Conservation (phyloP, 1,140 invertebrate species). For the Helicoverpa zea region DNA sequence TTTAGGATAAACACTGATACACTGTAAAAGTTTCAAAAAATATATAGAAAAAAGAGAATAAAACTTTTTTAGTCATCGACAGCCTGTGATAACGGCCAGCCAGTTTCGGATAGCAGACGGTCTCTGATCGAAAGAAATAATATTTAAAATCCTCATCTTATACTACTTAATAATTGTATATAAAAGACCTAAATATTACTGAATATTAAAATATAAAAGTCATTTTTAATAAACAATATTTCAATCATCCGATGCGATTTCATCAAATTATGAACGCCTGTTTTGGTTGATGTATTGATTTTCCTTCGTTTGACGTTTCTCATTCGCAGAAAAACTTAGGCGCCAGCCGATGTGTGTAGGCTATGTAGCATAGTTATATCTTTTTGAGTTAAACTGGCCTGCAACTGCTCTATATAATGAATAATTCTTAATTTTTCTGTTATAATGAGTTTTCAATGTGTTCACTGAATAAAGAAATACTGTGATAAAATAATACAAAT, state of each 20-base stretch:
- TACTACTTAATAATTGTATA: too few species aligned
- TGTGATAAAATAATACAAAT: not conserved
- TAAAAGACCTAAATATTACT: too few species aligned
- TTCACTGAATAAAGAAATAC: not conserved
- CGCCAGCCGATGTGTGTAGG: constrained; percentile 15
- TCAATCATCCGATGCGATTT: not conserved
- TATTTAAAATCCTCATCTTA: too few species aligned
- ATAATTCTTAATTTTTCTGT: not conserved
- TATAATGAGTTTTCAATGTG: not conserved
- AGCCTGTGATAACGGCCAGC: too few species aligned
- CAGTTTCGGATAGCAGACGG: too few species aligned
- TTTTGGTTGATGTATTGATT: constrained; percentile 14
- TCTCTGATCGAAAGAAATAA: too few species aligned
- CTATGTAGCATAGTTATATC: not conserved
- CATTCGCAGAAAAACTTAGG: not conserved
- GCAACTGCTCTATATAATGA: not conserved
- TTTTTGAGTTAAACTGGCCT: constrained; percentile 4
- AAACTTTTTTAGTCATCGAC: too few species aligned
- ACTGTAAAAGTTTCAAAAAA: too few species aligned
- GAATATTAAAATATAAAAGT: too few species aligned
- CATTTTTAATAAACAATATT: too few species aligned
- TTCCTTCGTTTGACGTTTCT: constrained; percentile 3
- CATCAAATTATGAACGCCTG: constrained; percentile 2
- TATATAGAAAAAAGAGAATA: too few species aligned
- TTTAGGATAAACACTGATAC: too few species aligned